Base-by-base conservation (phyloP, 2,888 invertebrate genomes). In the Leptopterna dolabrata region DNA sequence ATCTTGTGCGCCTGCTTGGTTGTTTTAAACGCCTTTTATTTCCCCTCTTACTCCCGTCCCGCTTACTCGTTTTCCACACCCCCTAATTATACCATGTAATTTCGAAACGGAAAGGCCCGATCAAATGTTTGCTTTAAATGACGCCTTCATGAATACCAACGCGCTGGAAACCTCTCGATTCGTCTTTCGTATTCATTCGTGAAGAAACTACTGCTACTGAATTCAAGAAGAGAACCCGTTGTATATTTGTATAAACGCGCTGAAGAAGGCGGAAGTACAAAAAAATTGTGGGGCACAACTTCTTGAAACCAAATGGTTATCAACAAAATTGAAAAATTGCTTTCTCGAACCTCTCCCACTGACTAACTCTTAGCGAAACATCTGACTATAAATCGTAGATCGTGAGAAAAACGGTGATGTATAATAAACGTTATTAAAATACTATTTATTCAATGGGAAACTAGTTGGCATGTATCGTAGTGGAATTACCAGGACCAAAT, bases 161-260 rank as follows among this genome's bases (percentile, higher is more conserved):
- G 19, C 27, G 63, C 63, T 63, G 63, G 63, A 63, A 24, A 47
- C 63, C 63, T 24, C 27, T 24, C 63, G 24, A 24, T 63, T 24
- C 63, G 51, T n/a, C 2, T 24, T 24, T 24, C 63, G 63, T 76
- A 76, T 76, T 76, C 30, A 76, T 36, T 29, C 41, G 16, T 30
- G 73, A 76, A 63, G 41, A 76, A 76, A 29, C 30, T 36, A n/a
- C 16, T 71, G 27, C 24, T 71, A 27, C 27, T 30, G 71, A 51
- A n/a, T 51, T 6, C 6, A 76, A 73, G 29, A 73, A 76, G 24
- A 19, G 24, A 63, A 63, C 9, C 55, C 63, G 13, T 30, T 76
- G 73, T 76, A 76, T 76, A 76, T 76, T 76, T 76, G 36, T 76
- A 76, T 41, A 76, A 19, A 36, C 14, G 36, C 73, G 30, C 73